Conservation (phyloP, 2,888 invertebrate genomes). For the Falcaria lacertinaria region DNA sequence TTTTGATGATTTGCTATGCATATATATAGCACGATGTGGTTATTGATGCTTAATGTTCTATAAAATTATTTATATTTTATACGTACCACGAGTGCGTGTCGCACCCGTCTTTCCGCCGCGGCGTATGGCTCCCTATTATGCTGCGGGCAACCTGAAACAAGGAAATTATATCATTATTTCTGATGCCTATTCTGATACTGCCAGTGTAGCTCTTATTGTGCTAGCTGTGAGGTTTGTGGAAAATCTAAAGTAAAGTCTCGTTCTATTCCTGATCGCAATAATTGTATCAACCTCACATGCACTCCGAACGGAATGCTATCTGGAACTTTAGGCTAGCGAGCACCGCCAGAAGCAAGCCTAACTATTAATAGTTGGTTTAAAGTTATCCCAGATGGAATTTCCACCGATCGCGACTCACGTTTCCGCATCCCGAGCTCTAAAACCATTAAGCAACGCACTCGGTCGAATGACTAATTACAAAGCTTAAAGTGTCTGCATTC, state of each 20-base stretch:
- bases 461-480: slow-evolving; percentile 36
- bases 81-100: slow-evolving; percentile 79
- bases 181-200: too few species aligned
- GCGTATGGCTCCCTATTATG: slow-evolving; percentile 79
- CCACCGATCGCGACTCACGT: slow-evolving; percentile 4
- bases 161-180: slow-evolving; percentile 23
- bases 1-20: too few species aligned
- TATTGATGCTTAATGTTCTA: too few species aligned
- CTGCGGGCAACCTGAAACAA: slow-evolving; percentile 73
- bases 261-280: background rate
- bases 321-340: background rate
- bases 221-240: too few species aligned
- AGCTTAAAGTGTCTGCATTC: slow-evolving; percentile 27
- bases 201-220: too few species aligned
- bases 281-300: background rate
- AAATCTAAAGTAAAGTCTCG: too few species aligned
- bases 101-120: slow-evolving; percentile 79
- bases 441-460: slow-evolving; percentile 16
- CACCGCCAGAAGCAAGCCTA: background rate
- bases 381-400: slow-evolving; percentile 4
- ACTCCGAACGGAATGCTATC: background rate
- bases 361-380: slow-evolving; percentile 3
- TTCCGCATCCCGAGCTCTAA: slow-evolving; percentile 22
- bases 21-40: too few species aligned
- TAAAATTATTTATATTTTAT: slow-evolving; percentile 9